These are phyloP conservation scores for Eonycteris spelaea DNA, from an alignment of 2,113 vertebrate species.

Conservation along the genomic window DNA sequence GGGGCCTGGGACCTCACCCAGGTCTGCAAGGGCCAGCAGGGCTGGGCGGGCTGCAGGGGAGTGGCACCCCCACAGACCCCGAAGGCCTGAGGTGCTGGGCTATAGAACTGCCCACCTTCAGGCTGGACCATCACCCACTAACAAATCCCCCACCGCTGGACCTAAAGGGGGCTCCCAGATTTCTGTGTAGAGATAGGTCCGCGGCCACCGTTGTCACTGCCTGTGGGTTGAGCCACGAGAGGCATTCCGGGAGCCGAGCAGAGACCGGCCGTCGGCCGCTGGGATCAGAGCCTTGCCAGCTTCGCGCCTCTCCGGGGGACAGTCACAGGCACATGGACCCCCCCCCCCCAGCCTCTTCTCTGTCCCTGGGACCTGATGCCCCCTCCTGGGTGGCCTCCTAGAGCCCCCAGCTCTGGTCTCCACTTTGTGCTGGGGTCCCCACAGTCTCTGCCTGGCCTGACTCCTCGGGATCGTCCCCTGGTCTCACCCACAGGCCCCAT, in stretches of 20 bases:
- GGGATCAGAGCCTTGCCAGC: rapidly evolving
- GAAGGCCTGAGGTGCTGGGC: rapidly evolving
- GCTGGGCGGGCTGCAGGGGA: rapidly evolving
- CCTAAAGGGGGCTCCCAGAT: background rate
- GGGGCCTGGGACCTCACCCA: background rate
- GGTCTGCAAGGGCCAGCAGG: background rate
- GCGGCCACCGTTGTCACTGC: rapidly evolving
- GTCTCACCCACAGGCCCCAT: background rate
- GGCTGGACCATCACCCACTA: background rate
- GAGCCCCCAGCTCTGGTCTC: background rate
- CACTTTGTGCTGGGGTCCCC: background rate
- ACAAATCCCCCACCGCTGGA: rapidly evolving
- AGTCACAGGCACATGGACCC: background rate
- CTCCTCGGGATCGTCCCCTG: background rate
- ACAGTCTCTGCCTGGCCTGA: background rate
- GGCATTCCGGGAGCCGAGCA: rapidly evolving
- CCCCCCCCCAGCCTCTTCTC: too few relatives aligned
- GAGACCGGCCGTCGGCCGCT: background rate
- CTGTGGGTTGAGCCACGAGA: background rate
- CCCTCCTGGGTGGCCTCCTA: rapidly evolving
- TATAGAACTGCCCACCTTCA: background rate
- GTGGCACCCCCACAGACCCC: rapidly evolving
- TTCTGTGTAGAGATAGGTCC: background rate
- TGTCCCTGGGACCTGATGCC: rapidly evolving
- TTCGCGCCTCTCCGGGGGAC: rapidly evolving